These are phyloP conservation scores for Characodon lateralis DNA, from an alignment of 2,797 vertebrate genomes.

Conservation along the genomic window DNA sequence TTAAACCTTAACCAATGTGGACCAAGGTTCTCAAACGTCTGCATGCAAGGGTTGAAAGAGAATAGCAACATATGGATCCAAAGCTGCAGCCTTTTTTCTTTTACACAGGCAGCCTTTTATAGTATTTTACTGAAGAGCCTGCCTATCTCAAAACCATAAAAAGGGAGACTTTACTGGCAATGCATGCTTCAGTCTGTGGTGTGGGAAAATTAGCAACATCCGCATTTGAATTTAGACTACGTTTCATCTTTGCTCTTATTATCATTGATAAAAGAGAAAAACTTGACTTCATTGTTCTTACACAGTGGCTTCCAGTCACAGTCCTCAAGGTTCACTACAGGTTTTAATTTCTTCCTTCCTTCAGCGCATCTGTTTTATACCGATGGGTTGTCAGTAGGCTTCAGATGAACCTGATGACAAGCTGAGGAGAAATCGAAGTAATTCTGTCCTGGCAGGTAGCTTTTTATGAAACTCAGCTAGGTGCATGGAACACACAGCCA, in stretches of 20 bases:
- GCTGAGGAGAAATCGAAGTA: neutral
- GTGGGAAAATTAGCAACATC: neutral
- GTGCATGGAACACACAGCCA: neutral
- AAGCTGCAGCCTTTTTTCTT: neutral
- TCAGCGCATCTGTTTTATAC: neutral
- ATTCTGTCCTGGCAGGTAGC: neutral
- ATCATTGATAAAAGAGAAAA: neutral
- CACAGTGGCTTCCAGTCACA: neutral
- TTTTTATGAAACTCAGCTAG: neutral
- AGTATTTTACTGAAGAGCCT: neutral
- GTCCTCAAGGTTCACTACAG: too few relatives aligned
- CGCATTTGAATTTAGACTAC: neutral
- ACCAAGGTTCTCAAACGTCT: neutral
- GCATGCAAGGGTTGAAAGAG: neutral
- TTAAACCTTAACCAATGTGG: neutral
- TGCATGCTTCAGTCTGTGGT: neutral
- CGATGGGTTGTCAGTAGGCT: neutral
- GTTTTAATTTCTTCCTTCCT: neutral
- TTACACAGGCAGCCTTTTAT: neutral
- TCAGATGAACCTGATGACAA: neutral
- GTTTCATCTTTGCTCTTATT: neutral
- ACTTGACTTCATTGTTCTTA: neutral
- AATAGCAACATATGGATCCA: neutral
- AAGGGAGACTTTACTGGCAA: neutral
- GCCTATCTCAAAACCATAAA: neutral